Evolutionary conservation across 2,888 invertebrate genomes (phyloP).

Genomic region (Gymnocheta viridis): DNA sequence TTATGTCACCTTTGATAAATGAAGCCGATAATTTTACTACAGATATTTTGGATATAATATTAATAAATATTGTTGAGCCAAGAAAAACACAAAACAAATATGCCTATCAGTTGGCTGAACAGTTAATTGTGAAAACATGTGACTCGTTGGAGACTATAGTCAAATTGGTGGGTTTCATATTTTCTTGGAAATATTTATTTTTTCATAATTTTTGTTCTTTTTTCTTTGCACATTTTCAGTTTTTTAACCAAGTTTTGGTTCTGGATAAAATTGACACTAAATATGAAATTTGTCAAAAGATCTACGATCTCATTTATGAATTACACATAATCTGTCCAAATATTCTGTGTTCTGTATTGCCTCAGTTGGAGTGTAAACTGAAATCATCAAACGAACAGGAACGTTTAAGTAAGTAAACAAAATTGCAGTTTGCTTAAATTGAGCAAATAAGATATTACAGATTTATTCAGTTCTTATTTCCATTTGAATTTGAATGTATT

Average conservation of each 20-base stretch:
- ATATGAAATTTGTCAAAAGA: constrained; percentile 90
- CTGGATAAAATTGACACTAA: constrained; percentile 94
- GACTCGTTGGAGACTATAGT: constrained; percentile 97
- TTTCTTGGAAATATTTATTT: background rate
- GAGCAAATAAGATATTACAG: too few relatives aligned
- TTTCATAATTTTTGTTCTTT: background rate
- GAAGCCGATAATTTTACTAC: constrained; percentile 98
- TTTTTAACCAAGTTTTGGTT: constrained; percentile 97
- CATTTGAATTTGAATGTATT: too few relatives aligned
- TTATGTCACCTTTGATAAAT: constrained; percentile 95
- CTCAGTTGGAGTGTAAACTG: constrained; percentile 97
- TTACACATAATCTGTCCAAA: constrained; percentile 95
- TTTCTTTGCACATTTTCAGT: constrained; percentile 83
- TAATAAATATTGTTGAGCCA: constrained; percentile 97
- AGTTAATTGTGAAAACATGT: constrained; percentile 94
- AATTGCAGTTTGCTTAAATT: background rate
- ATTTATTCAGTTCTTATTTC: too few relatives aligned
- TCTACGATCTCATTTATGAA: constrained; percentile 98
- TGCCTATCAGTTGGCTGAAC: constrained; percentile 94
- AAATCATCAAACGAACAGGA: constrained; percentile 95
- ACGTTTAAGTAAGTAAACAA: constrained; percentile 84
- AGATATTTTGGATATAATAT: constrained; percentile 95
- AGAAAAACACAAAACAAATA: constrained; percentile 94
- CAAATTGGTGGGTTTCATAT: constrained; percentile 86
- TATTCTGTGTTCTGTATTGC: constrained; percentile 92